Conservation (phyloP, 2,888 invertebrate genomes). For the Trissolcus brochymenae region DNA sequence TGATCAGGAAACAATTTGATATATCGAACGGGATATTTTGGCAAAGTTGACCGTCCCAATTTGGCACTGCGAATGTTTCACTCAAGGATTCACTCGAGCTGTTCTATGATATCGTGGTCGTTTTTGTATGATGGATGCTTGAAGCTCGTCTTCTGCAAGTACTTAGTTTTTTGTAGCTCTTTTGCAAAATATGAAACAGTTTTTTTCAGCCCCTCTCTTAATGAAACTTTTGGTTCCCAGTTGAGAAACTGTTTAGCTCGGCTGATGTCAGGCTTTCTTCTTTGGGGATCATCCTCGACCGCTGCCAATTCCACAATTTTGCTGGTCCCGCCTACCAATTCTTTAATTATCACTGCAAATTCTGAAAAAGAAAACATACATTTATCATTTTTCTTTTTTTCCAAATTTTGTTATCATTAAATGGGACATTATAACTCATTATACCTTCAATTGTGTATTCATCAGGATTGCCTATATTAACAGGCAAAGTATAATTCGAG, state of each 20-base stretch:
- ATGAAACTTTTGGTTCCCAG: conserved; percentile 94
- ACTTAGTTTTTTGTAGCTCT: conserved; percentile 84
- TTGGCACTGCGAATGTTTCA: conserved; percentile 36
- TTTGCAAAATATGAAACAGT: conserved; percentile 96
- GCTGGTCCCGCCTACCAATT: conserved; percentile 90
- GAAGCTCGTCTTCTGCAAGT: conserved; percentile 78
- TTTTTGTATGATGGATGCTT: conserved; percentile 67
- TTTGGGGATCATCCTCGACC: conserved; percentile 97
- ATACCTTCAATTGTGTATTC: conserved; percentile 95
- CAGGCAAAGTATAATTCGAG: conserved; percentile 93
- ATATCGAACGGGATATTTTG: conserved; percentile 66
- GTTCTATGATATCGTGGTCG: conserved; percentile 73
- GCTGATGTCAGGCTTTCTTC: conserved; percentile 94
- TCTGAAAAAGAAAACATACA: conserved; percentile 78
- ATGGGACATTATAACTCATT: conserved; percentile 10
- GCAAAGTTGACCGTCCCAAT: conserved; percentile 62
- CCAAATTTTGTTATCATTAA: neutral
- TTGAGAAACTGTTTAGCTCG: conserved; percentile 89
- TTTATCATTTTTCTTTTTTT: neutral
- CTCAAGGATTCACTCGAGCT: conserved; percentile 59
- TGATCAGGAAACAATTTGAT: conserved; percentile 3
- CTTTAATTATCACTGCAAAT: conserved; percentile 90
- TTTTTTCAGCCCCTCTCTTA: conserved; percentile 90
- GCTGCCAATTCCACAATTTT: conserved; percentile 89
- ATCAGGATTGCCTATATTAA: conserved; percentile 98